These are phyloP conservation scores for Matsumurasca onukii DNA, from an alignment of 1,140 invertebrate species.

Conservation along the genomic window DNA sequence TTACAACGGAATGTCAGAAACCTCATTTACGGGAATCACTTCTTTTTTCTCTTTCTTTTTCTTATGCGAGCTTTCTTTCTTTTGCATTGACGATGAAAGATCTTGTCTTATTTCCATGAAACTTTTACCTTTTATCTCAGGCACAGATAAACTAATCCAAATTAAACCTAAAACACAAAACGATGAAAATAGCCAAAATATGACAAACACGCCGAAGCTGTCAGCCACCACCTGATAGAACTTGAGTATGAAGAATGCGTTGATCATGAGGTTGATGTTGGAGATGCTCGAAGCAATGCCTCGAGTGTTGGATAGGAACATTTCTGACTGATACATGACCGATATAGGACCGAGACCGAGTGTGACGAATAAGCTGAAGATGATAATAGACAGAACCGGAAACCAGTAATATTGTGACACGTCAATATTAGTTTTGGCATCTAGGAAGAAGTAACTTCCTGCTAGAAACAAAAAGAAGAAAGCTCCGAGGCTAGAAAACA, in stretches of 20 bases:
- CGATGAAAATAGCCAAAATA: slow-evolving; percentile 28
- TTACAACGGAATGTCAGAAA: slow-evolving; percentile 1
- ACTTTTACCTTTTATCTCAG: slow-evolving; percentile 53
- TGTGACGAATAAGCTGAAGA: slow-evolving; percentile 26
- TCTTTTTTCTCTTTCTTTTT: no score
- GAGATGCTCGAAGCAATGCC: slow-evolving; percentile 34
- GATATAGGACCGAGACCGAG: slow-evolving; percentile 32
- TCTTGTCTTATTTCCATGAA: slow-evolving; percentile 47
- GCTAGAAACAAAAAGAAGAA: slow-evolving; percentile 39
- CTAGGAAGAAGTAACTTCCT: slow-evolving; percentile 50
- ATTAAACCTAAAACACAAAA: slow-evolving; percentile 33
- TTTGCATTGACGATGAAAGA: background rate
- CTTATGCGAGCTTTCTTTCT: background rate
- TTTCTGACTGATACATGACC: slow-evolving; percentile 35
- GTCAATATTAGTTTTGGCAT: slow-evolving; percentile 46
- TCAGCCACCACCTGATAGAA: slow-evolving; percentile 35
- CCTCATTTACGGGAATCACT: background rate
- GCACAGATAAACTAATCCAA: slow-evolving; percentile 47
- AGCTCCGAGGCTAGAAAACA: slow-evolving; percentile 48
- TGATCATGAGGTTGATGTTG: slow-evolving; percentile 32
- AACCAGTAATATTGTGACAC: slow-evolving; percentile 28
- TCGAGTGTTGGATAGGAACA: slow-evolving; percentile 38
- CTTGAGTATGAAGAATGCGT: slow-evolving; percentile 37
- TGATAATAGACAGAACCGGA: slow-evolving; percentile 18
- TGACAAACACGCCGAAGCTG: slow-evolving; percentile 19